A percentile compares a stretch with the other conserved stretches of the same genome.
Conservation (phyloP, 1,140 invertebrate genomes). For the Druon quercuslanigerum region DNA sequence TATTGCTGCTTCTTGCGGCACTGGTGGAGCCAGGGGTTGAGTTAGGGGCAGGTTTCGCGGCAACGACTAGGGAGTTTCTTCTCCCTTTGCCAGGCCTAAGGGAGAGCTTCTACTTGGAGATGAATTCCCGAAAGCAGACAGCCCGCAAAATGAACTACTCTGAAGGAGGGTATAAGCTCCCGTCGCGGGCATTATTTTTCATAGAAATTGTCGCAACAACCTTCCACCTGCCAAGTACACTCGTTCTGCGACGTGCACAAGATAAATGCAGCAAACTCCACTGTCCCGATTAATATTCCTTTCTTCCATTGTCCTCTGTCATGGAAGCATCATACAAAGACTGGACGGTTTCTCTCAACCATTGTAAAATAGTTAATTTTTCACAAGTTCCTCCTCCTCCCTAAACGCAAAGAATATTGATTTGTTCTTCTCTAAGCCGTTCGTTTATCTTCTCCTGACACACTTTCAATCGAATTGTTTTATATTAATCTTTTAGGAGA, state of each 20-base stretch:
- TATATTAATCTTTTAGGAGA: background rate
- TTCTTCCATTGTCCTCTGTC: constrained; percentile 5
- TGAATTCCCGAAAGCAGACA: constrained; percentile 66
- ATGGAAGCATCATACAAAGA: background rate
- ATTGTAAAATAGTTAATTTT: constrained; percentile 2
- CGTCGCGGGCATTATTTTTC: constrained; percentile 50
- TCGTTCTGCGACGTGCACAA: constrained; percentile 18
- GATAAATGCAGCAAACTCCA: constrained; percentile 30
- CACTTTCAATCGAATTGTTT: background rate
- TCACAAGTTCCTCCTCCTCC: background rate
- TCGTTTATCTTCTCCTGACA: background rate
- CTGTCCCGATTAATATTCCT: constrained; percentile 28
- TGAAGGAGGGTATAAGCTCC: constrained; percentile 6
- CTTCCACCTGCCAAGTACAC: constrained; percentile 14
- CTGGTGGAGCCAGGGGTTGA: constrained; percentile 55
- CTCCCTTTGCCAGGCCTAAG: constrained; percentile 43
- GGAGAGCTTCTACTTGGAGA: constrained; percentile 53
- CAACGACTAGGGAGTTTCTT: constrained; percentile 45
- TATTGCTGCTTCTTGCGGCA: constrained; percentile 72
- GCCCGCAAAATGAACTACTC: constrained; percentile 62
- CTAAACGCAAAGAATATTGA: background rate
- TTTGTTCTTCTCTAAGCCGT: background rate
- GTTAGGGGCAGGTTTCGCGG: constrained; percentile 53
- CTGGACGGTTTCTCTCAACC: background rate
- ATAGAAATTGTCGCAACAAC: constrained; percentile 42